These are phyloP conservation scores for Anneissia japonica DNA, from an alignment of 35 echinoderm and acorn worm species.

Conservation along the genomic window DNA sequence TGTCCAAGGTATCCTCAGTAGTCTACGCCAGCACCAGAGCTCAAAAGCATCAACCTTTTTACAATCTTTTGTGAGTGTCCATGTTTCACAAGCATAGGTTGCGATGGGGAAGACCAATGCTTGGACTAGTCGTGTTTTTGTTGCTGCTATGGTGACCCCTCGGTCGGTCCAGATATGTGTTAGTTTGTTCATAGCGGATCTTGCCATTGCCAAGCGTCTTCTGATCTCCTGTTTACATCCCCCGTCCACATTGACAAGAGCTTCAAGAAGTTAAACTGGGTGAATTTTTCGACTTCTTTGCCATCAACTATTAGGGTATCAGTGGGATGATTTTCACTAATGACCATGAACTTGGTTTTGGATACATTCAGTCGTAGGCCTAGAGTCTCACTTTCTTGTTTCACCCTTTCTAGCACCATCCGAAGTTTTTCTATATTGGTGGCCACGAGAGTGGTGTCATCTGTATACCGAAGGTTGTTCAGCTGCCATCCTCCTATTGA, in stretches of 20 bases:
- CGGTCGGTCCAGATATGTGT: slow-evolving; percentile 13
- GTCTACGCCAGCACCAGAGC: slow-evolving; percentile 10
- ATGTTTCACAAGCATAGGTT: slow-evolving; percentile 13
- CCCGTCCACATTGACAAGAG: slow-evolving; percentile 1
- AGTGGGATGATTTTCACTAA: background rate
- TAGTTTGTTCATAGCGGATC: slow-evolving; percentile 10
- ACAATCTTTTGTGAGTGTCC: background rate
- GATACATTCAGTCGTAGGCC: slow-evolving; percentile 13
- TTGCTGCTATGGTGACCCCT: background rate
- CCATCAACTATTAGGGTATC: background rate
- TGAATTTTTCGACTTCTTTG: slow-evolving; percentile 8
- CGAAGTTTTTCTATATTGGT: background rate
- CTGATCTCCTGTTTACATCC: slow-evolving; percentile 8
- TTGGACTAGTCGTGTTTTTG: background rate
- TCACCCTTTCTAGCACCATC: background rate
- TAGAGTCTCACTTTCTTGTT: slow-evolving; percentile 3
- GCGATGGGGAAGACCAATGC: background rate
- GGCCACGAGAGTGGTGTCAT: slow-evolving; percentile 18
- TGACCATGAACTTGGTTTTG: slow-evolving; percentile 25
- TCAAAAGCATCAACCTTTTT: slow-evolving; percentile 6
- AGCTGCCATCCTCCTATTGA: slow-evolving; percentile 22
- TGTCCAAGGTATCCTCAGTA: slow-evolving; percentile 9
- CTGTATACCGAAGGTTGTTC: slow-evolving; percentile 20
- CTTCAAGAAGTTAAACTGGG: slow-evolving; percentile 29
- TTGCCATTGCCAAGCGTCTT: slow-evolving; percentile 1